Evolutionary conservation across 2,888 invertebrate genomes (phyloP).

Genomic region (Oscheius sp.): DNA sequence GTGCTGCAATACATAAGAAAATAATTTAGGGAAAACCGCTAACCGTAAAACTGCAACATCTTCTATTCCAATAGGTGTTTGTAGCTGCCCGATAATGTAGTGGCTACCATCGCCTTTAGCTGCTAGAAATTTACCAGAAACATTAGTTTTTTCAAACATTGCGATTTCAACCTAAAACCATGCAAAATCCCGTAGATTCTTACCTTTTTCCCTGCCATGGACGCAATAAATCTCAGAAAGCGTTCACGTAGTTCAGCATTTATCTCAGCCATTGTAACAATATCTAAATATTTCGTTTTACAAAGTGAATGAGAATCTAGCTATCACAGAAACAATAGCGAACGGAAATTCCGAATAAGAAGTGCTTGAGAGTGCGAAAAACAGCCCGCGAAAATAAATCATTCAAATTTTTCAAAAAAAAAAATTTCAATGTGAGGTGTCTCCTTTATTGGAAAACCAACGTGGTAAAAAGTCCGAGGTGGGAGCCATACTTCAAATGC

Average conservation of each 20-base stretch:
- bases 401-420: no score
- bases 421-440: no score
- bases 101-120: constrained; percentile 36
- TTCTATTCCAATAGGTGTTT: constrained; percentile 43
- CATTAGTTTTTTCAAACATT: constrained; percentile 38
- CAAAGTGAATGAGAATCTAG: no score
- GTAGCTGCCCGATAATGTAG: constrained; percentile 29
- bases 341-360: no score
- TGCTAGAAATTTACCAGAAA: constrained; percentile 34
- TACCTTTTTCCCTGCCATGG: constrained; percentile 31
- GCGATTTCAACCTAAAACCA: constrained; percentile 30
- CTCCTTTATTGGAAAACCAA: no score
- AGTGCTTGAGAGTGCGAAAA: no score
- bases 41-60: constrained; percentile 39
- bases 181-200: neutral
- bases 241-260: constrained; percentile 34
- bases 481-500: no score
- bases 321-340: no score
- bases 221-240: constrained; percentile 33
- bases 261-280: neutral
- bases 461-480: no score
- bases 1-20: neutral
- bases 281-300: neutral
- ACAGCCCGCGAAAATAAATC: no score
- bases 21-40: no score